Percentiles rank a stretch among this genome's conserved stretches.
phyloP scores from a whole-genome alignment of 2,888 invertebrate genomes.

The Macaria liturata region DNA sequence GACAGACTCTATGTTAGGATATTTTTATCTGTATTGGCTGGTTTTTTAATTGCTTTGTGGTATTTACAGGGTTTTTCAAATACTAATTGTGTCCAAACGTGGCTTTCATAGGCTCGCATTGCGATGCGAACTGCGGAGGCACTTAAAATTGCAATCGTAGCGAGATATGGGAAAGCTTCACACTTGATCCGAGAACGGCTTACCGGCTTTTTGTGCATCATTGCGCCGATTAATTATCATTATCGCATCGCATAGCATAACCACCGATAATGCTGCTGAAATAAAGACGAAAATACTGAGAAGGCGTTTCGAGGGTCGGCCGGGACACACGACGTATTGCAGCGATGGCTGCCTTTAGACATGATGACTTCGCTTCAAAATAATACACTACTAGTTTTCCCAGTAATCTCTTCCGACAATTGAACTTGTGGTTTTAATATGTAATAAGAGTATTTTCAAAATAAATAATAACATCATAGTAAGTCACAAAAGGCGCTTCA shows the following conservation, averaged over 20 bases:
- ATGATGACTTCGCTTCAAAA: conserved; percentile 36
- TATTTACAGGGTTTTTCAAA: conserved; percentile 13
- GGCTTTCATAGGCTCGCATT: conserved; percentile 11
- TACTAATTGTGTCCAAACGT: conserved; percentile 12
- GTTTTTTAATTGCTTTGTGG: conserved; percentile 4
- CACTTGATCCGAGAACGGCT: conserved; percentile 23
- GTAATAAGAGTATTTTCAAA: too few species aligned
- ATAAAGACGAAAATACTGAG: conserved; percentile 22
- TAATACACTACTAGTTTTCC: conserved; percentile 31
- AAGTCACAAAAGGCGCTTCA: too few species aligned
- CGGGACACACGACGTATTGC: conserved; percentile 35
- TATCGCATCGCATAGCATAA: conserved; percentile 15
- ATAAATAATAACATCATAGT: too few species aligned
- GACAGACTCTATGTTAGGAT: not conserved
- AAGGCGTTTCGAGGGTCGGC: not conserved
- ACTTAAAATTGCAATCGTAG: conserved; percentile 23
- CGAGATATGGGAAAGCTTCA: conserved; percentile 27
- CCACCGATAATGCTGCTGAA: conserved; percentile 21
- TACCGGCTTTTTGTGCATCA: conserved; percentile 19
- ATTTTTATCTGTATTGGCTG: conserved; percentile 6
- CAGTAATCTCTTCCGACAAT: not conserved
- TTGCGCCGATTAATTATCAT: conserved; percentile 20
- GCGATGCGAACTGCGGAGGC: conserved; percentile 11
- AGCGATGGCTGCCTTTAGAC: conserved; percentile 33
- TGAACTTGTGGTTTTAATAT: not conserved